Percentiles rank a stretch among this genome's conserved stretches.
phyloP scores from a whole-genome alignment of 2,113 vertebrate genomes.

The Trinectes maculatus region DNA sequence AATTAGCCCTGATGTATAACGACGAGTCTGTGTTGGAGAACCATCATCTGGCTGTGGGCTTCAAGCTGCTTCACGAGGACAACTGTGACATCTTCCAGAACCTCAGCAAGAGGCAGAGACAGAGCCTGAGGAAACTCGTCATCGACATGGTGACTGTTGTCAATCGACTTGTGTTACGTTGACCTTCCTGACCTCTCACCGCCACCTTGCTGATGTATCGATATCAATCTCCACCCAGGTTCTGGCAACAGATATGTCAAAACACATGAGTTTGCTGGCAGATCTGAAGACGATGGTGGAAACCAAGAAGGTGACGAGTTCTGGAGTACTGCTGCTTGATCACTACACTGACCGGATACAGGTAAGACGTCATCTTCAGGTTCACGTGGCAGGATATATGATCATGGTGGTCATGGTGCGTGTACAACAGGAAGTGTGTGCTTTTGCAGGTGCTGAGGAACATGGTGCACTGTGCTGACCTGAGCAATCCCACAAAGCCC shows the following conservation, averaged over 20 bases:
- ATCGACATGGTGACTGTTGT: slow-evolving; percentile 89
- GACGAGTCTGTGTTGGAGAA: slow-evolving; percentile 96
- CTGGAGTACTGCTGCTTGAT: slow-evolving; percentile 91
- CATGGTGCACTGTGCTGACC: slow-evolving; percentile 95
- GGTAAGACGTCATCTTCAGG: slow-evolving; percentile 73
- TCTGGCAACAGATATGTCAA: slow-evolving; percentile 95
- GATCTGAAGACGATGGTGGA: slow-evolving; percentile 97
- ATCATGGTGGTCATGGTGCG: background rate
- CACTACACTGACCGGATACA: slow-evolving; percentile 94
- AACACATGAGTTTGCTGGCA: slow-evolving; percentile 94
- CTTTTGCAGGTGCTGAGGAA: slow-evolving; percentile 88
- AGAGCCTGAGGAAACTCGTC: slow-evolving; percentile 92
- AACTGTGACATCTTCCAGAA: slow-evolving; percentile 98
- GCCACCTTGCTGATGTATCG: background rate
- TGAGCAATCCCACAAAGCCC: slow-evolving; percentile 94
- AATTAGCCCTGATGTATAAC: slow-evolving; percentile 95
- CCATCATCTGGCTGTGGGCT: slow-evolving; percentile 94
- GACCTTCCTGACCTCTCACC: background rate
- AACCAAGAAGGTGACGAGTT: slow-evolving; percentile 96
- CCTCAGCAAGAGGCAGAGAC: slow-evolving; percentile 90
- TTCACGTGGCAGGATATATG: no score
- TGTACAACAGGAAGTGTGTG: background rate
- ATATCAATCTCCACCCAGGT: slow-evolving; percentile 78
- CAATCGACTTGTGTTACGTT: background rate
- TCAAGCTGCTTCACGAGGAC: slow-evolving; percentile 93